Evolutionary conservation across 2,113 vertebrate genomes (phyloP).

Genomic region (Oriolus oriolus): DNA sequence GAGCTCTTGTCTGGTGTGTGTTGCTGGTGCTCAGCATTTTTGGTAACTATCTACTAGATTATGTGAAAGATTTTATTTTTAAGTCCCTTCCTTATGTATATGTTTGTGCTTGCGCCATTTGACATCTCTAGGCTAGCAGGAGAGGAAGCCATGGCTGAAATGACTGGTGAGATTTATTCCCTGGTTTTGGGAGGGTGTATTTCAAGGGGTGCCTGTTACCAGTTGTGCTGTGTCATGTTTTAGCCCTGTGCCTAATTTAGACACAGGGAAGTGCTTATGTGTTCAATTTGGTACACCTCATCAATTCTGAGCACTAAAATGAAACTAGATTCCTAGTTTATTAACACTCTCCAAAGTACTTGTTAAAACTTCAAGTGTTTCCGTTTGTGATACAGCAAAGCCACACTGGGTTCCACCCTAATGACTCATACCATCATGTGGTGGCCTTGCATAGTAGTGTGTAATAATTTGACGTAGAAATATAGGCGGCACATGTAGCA

Average conservation of each 20-base stretch:
- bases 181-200: neutral
- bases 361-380: neutral
- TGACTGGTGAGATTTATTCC: neutral
- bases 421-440: neutral
- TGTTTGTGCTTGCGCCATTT: neutral
- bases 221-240: neutral
- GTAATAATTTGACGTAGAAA: neutral
- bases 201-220: rapidly evolving
- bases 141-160: neutral
- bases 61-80: neutral
- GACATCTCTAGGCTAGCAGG: neutral
- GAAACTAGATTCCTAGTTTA: neutral
- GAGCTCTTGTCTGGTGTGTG: neutral
- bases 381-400: neutral
- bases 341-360: neutral
- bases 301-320: neutral
- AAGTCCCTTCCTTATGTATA: neutral
- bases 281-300: neutral
- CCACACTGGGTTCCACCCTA: neutral
- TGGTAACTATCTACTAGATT: neutral
- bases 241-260: neutral
- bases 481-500: neutral
- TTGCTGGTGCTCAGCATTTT: neutral
- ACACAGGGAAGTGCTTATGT: neutral
- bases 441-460: neutral